A percentile compares a stretch with the other conserved stretches of the same genome.
Conservation (phyloP, 2,113 vertebrate genomes). For the Callocephalon fimbriatum region DNA sequence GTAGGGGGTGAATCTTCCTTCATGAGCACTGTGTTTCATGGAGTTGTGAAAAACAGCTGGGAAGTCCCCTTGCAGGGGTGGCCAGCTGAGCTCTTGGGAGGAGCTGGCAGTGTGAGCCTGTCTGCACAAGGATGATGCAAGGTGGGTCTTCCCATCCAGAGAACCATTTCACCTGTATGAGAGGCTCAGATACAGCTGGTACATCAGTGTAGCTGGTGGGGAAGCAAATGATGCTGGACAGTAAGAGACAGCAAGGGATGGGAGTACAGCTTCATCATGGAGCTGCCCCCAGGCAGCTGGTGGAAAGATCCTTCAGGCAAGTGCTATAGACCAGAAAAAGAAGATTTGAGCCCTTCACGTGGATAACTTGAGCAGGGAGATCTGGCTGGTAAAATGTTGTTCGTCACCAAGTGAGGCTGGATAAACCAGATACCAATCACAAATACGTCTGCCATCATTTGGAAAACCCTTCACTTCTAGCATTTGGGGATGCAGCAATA, state of each 20-base stretch:
- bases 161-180: neutral
- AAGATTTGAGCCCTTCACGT: neutral
- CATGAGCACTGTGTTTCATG: neutral
- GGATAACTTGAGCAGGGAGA: neutral
- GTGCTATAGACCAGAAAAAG: neutral
- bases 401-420: neutral
- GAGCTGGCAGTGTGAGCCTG: neutral
- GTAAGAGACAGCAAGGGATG: neutral
- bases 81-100: neutral
- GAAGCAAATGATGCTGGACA: neutral
- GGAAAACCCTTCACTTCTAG: neutral
- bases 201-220: neutral
- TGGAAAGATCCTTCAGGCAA: neutral
- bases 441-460: neutral
- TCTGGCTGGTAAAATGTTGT: neutral
- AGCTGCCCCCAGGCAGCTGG: neutral
- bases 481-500: neutral
- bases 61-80: neutral
- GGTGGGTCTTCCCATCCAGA: neutral
- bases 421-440: neutral
- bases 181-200: neutral
- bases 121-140: neutral
- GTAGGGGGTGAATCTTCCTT: neutral
- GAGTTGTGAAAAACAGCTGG: neutral
- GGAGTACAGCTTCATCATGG: neutral